Evolutionary conservation across 2,113 vertebrate species (phyloP), one percentile per base, ranked within the genome.

Genomic region (Lutjanus erythropterus): DNA sequence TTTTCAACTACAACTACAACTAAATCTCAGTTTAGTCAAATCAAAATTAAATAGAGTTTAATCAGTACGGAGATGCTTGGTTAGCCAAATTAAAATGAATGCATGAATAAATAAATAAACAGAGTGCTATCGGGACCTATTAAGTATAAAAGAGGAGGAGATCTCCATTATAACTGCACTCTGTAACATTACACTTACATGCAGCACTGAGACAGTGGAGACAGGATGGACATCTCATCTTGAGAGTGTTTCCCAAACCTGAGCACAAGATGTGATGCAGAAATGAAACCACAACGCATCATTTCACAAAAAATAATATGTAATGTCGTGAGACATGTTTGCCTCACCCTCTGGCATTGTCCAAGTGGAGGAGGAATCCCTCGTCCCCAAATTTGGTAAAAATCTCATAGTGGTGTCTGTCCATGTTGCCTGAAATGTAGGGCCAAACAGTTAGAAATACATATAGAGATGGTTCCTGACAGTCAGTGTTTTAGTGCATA

Each of bases 351-450:
- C 98, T 94, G 79, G 97, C 98, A 0, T 99, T 99, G 94, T 99
- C 98, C 65, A 99, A 93, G 35, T 99, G 98, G 6, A 99, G 92
- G 4, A 97, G 95, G 85, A 99, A 98, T 1, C 98, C 97, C 0
- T 98, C 96, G 0, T 99, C 97, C 46, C 97, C 97, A 49, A 99
- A 99, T 89, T 95, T 97, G 76, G 96, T 97, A 93, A 99, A 99
- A 91, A 98, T 96, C 87, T 99, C 98, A 0, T 99, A 99, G 87
- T 99, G 97, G 88, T 99, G 98, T 5, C 98, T 94, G 92, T 99
- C 98, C 98, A 99, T 99, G 85, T 99, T 99, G 37, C 97, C 98
- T 99, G 71, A 15, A 39, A 42, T 5, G 3, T 2, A 59, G 62
- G 66, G 62, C n/a, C 72, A 31, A 11, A 59, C 18, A 9, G 1